phyloP scores from a whole-genome alignment of 2,113 vertebrate genomes.

The Cisticola juncidis region DNA sequence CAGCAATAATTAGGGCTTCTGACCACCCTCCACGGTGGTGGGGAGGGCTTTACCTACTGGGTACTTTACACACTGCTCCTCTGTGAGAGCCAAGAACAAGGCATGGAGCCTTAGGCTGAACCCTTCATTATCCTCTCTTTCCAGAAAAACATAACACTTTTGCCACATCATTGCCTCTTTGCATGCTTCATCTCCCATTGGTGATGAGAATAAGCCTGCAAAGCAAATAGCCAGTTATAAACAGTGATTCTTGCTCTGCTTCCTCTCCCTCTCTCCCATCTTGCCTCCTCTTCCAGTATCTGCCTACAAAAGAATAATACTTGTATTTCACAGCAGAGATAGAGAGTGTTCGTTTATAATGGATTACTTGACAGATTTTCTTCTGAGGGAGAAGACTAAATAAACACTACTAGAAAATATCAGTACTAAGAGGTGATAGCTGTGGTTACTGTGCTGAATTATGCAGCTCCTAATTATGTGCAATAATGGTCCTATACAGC shows the following conservation, averaged over 20 bases:
- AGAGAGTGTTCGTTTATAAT: background rate
- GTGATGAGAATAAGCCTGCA: background rate
- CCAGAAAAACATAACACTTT: background rate
- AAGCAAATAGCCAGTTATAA: background rate
- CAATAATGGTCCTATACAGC: background rate
- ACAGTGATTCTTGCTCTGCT: background rate
- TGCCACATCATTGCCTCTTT: background rate
- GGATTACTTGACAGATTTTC: background rate
- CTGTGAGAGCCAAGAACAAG: background rate
- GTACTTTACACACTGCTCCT: background rate
- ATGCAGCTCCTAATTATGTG: background rate
- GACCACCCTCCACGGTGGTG: rapidly evolving
- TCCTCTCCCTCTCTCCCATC: background rate
- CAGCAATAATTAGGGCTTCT: background rate
- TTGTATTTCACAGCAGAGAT: background rate
- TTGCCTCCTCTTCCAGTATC: background rate
- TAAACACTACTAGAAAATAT: background rate
- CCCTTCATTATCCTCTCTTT: background rate
- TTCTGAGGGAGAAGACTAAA: background rate
- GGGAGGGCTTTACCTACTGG: background rate
- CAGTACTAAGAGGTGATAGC: background rate
- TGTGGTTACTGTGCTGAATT: constrained; percentile 8
- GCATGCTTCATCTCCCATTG: rapidly evolving
- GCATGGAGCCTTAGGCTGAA: background rate
- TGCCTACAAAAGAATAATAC: background rate